Evolutionary conservation across 1,140 invertebrate species (phyloP).

Genomic region (Lepidurus packardi): DNA sequence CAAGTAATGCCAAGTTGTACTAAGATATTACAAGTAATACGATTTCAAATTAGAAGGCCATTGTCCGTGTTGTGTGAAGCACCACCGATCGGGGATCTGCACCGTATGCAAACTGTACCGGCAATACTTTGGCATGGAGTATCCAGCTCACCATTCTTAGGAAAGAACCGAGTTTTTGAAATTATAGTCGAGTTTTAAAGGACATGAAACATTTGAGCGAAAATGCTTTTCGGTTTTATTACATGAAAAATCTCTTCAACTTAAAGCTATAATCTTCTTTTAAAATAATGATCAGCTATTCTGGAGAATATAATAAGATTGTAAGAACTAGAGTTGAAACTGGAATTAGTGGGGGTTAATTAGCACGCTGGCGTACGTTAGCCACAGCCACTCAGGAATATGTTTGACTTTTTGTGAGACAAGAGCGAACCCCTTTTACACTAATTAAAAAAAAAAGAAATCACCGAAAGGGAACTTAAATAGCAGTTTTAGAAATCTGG

Average conservation of each 20-base stretch:
- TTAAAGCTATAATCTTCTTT: conserved; percentile 8
- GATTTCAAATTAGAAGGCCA: not conserved
- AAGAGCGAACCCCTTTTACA: not conserved
- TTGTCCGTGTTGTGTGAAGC: not conserved
- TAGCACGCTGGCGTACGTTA: conserved; percentile 4
- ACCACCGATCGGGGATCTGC: not conserved
- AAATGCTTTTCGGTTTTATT: conserved; percentile 1
- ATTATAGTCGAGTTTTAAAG: not conserved
- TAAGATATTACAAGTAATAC: not conserved
- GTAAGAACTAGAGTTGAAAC: conserved; percentile 19
- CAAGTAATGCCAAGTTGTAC: not conserved
- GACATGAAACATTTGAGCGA: not conserved
- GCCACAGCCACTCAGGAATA: conserved; percentile 16
- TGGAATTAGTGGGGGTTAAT: conserved; percentile 9
- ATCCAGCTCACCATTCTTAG: not conserved
- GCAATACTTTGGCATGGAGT: conserved; percentile 1
- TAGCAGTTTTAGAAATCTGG: too few relatives aligned
- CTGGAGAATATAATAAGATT: conserved; percentile 4
- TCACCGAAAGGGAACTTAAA: too few relatives aligned
- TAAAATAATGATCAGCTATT: conserved; percentile 12
- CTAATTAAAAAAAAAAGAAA: too few relatives aligned
- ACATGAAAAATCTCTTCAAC: conserved; percentile 15
- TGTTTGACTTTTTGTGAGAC: not conserved
- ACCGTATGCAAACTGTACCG: not conserved
- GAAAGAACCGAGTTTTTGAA: too few relatives aligned